These are phyloP conservation scores for Lordiphosa stackelbergi DNA, from an alignment of 1,140 invertebrate genomes.

Conservation along the genomic window DNA sequence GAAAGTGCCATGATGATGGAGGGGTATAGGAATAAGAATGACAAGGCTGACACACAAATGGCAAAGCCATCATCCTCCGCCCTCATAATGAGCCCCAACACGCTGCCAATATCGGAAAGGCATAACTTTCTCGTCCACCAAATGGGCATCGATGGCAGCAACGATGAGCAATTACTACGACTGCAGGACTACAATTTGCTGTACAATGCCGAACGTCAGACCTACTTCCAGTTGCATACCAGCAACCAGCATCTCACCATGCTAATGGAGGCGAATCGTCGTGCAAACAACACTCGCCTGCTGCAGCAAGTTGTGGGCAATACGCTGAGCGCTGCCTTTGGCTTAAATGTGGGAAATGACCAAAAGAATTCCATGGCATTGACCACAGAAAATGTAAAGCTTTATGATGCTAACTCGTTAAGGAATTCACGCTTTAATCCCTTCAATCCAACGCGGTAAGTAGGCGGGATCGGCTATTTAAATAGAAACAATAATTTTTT, in stretches of 20 bases:
- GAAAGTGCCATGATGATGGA: constrained; percentile 57
- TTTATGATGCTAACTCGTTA: constrained; percentile 65
- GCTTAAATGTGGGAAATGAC: constrained; percentile 41
- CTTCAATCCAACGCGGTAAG: constrained; percentile 72
- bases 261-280: constrained; percentile 3
- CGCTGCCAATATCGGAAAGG: constrained; percentile 50
- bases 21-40: constrained; percentile 23
- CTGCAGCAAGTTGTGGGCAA: constrained; percentile 58
- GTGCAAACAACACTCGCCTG: constrained; percentile 16
- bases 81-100: constrained; percentile 35
- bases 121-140: constrained; percentile 25
- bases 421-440: constrained; percentile 67
- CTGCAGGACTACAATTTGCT: constrained; percentile 70
- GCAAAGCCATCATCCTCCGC: constrained; percentile 20
- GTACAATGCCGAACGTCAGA: constrained; percentile 70
- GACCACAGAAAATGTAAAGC: constrained; percentile 50
- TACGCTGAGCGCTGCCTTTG: constrained; percentile 62
- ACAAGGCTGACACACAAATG: constrained; percentile 50
- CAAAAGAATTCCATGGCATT: constrained; percentile 12
- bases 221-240: constrained; percentile 66
- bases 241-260: constrained; percentile 3
- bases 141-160: constrained; percentile 10
- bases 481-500: too few relatives aligned
- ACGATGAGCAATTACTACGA: constrained; percentile 60
- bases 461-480: not conserved